Evolutionary conservation across 2,888 invertebrate genomes (phyloP), one percentile per base, ranked within the genome.

Genomic region (Margaritifera margaritifera): DNA sequence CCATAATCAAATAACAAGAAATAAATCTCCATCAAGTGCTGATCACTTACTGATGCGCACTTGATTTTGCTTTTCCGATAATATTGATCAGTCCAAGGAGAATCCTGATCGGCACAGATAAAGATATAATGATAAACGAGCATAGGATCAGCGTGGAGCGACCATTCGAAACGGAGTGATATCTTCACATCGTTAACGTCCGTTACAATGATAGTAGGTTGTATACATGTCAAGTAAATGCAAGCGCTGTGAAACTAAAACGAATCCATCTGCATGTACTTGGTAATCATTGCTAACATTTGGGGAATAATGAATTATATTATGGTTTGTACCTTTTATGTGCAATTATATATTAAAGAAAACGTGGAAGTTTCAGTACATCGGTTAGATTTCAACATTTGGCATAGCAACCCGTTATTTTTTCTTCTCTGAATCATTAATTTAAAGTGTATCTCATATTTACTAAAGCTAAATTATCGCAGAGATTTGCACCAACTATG

Each of bases 251-350:
- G 50, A 80, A 82, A 58, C 80, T 80, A 31, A 85, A 86, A 62
- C 64, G 80, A n/a, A 82, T 87, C 57, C 64, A 72, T 42, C 75
- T 87, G 5, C 75, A 77, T 53, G 84, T 87, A n/a, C 79, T 80
- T 64, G 84, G 87, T 86, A 70, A 75, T 79, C 66, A 54, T 6
- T 31, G 20, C 1, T 25, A 55, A 31, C 27, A n/a, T 54, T n/a
- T 42, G 11, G 11, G 6, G 11, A 42, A 11, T 11, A 42, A 42
- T 11, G 11, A 11, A 0, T 42, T 11, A 42, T 42, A 11, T 42
- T 8, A 11, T 11, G 11, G 42, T 42, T 42, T 42, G 42, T 42
- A 42, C 42, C 42, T 11, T 42, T 42, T 42, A 42, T 42, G 42
- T 42, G 42, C 11, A 11, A 42, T 11, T 42, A 42, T 42, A 1